Base-by-base conservation (phyloP, 2,888 invertebrate species). In the Coecobrya sp. region DNA sequence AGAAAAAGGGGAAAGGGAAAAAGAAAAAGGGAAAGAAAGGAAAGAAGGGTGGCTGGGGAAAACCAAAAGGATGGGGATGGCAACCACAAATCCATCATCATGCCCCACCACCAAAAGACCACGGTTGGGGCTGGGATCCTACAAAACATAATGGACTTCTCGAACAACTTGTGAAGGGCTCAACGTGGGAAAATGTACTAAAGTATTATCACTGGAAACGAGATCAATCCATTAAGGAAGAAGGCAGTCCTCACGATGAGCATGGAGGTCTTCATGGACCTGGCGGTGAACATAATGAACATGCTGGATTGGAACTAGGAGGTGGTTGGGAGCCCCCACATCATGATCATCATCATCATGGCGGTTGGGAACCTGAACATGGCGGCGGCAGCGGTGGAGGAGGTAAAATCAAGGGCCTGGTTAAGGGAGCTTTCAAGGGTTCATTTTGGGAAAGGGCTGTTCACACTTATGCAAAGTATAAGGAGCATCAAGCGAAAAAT, bases 361-460 rank as follows among this genome's bases (percentile, higher is more conserved):
- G 45, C n/a, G 79, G 79, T 16, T n/a, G n/a, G n/a, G n/a, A n/a
- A 36, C 36, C 36, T 36, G 59, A 59, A 7, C 45, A 25, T 42
- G 13, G 68, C 13, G 87, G 49, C 16, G 52, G 42, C 16, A 79
- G 68, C 19, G 49, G 59, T n/a, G 13, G 76, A 76, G 92, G 87
- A 25, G 42, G 79, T 10, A 13, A 11, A 10, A 62, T 79, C 19
- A 85, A 91, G 19, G 90, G 88, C 19, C 1, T 93, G 3, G 92
- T 86, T 19, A 79, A 92, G 16, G 86, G 84, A 27, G 76, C 92
- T 7, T 86, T 93, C 19, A 85, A 92, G 59, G 93, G 93, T 4
- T 93, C 93, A 13, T 93, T 93, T 42, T 93, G 93, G 93, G 93
- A 93, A 82, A 27, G 93, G 59, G 93, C 92, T 82, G 82, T 92